Percentiles rank a stretch among this genome's conserved stretches.
Evolutionary conservation across 2,888 invertebrate species (phyloP).

Genomic region (Eretmocerus hayati): DNA sequence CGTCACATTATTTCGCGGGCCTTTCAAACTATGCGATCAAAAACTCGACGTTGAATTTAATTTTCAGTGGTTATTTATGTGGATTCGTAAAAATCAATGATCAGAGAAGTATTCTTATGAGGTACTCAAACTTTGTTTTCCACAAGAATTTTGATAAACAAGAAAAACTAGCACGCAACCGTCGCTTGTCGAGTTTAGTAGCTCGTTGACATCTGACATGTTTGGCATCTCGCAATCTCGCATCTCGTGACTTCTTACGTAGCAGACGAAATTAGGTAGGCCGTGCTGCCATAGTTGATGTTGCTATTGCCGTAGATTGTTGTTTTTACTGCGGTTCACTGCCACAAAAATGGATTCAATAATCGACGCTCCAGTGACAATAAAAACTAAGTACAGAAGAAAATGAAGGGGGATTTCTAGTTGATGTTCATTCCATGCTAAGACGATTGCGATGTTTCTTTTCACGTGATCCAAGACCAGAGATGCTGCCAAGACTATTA

Average conservation of each 20-base stretch:
- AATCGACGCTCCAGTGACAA: no score
- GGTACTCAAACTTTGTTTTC: neutral
- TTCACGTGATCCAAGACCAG: no score
- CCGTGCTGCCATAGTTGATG: no score
- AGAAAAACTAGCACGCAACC: slow-evolving; percentile 1
- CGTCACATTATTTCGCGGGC: neutral
- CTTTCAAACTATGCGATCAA: no score
- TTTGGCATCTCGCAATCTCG: slow-evolving; percentile 9
- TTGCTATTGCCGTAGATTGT: no score
- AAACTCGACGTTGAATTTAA: neutral
- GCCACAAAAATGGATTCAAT: no score
- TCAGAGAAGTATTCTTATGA: neutral
- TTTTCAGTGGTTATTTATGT: neutral
- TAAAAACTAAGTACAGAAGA: no score
- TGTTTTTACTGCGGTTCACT: no score
- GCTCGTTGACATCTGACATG: slow-evolving; percentile 15
- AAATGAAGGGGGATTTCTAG: no score
- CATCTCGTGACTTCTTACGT: slow-evolving; percentile 7
- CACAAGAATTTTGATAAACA: neutral
- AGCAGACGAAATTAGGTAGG: slow-evolving; percentile 21
- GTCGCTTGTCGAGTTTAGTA: slow-evolving; percentile 12
- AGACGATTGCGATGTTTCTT: no score
- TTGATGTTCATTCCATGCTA: no score
- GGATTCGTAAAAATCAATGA: neutral
- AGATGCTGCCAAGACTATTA: no score